phyloP scores from a whole-genome alignment of 2,797 vertebrate genomes.

The Darevskia mixta region DNA sequence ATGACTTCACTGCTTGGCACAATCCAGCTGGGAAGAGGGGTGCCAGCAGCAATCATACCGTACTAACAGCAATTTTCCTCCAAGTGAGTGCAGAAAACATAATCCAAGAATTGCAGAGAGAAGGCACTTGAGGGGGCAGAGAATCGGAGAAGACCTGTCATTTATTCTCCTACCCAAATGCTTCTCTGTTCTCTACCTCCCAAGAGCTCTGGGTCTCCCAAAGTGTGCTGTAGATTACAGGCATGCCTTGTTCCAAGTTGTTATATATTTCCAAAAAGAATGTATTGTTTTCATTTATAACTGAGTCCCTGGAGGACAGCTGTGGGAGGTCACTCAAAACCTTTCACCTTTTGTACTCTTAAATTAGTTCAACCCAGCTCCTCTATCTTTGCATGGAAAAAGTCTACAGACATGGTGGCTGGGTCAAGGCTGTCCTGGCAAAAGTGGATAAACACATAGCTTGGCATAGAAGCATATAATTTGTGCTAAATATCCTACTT shows the following conservation, averaged over 20 bases:
- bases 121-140: background rate
- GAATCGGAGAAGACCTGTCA: background rate
- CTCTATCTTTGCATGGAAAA: background rate
- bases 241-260: background rate
- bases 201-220: background rate
- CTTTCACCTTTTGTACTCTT: background rate
- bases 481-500: conserved; percentile 5
- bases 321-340: background rate
- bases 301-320: background rate
- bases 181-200: background rate
- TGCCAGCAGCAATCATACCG: conserved; percentile 30
- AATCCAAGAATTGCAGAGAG: background rate
- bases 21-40: background rate
- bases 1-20: conserved; percentile 61
- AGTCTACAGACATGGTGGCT: background rate
- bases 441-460: background rate
- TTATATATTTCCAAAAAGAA: conserved; percentile 6
- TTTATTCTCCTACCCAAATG: background rate
- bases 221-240: background rate
- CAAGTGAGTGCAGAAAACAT: background rate
- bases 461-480: background rate
- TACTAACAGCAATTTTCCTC: conserved; percentile 7
- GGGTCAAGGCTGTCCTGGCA: background rate
- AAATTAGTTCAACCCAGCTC: background rate
- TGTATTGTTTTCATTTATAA: background rate